phyloP scores from a whole-genome alignment of 2,888 invertebrate genomes.

The Syritta pipiens region DNA sequence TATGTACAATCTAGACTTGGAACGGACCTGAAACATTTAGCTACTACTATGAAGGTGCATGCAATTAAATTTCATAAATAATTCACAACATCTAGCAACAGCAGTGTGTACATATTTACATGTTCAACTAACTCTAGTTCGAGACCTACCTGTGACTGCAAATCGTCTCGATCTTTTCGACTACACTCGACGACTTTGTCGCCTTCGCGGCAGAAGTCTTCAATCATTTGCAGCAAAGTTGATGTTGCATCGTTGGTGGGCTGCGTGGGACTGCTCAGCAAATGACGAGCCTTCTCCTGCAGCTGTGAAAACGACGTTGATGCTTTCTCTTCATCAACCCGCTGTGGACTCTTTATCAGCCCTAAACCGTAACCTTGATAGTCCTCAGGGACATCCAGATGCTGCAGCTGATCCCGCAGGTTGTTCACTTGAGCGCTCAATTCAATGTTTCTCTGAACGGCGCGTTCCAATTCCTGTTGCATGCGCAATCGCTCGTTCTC shows the following conservation, averaged over 20 bases:
- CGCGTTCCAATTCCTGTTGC: constrained; percentile 83
- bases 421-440: constrained; percentile 80
- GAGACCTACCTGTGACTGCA: constrained; percentile 85
- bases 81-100: constrained; percentile 29
- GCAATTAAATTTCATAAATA: constrained; percentile 9
- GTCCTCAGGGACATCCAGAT: constrained; percentile 80
- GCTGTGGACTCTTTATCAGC: constrained; percentile 73
- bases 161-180: constrained; percentile 85
- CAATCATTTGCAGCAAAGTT: constrained; percentile 81
- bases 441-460: constrained; percentile 82
- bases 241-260: constrained; percentile 74
- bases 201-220: constrained; percentile 82
- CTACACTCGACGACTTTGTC: constrained; percentile 84
- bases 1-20: not conserved
- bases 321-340: constrained; percentile 72
- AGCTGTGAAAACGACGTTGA: constrained; percentile 76
- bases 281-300: constrained; percentile 77
- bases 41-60: constrained; percentile 20
- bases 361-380: constrained; percentile 81
- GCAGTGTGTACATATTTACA: constrained; percentile 12
- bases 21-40: not conserved
- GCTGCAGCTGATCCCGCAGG: constrained; percentile 79
- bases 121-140: not conserved
- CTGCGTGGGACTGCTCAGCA: constrained; percentile 75
- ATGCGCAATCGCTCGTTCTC: constrained; percentile 79